phyloP scores from a whole-genome alignment of 23 tunicate genomes.

The Ciona savignyi region DNA sequence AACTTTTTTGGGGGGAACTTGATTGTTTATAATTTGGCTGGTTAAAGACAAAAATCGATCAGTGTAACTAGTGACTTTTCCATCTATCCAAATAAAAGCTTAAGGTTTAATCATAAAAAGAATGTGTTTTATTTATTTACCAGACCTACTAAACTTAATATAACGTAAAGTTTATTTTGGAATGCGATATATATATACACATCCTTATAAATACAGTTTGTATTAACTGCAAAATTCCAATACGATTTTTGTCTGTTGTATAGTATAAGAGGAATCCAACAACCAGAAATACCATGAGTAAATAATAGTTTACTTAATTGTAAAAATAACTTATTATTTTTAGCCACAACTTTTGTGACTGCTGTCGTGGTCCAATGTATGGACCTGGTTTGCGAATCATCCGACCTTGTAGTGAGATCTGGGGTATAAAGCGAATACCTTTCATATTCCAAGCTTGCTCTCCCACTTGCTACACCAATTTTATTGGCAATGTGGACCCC shows the following conservation, averaged over 20 bases:
- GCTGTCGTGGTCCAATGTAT: slow-evolving; percentile 65
- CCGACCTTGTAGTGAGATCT: slow-evolving; percentile 72
- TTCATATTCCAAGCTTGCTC: slow-evolving; percentile 79
- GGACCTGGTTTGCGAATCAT: slow-evolving; percentile 71
- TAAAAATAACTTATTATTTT: slow-evolving; percentile 6
- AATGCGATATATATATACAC: slow-evolving; percentile 4
- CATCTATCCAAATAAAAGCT: too few species aligned
- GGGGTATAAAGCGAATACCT: slow-evolving; percentile 68
- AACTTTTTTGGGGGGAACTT: too few species aligned
- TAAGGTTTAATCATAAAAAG: too few species aligned
- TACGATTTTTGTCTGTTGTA: background rate
- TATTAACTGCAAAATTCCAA: too few species aligned
- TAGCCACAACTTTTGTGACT: slow-evolving; percentile 63
- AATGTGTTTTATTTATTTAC: too few species aligned
- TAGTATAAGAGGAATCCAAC: background rate
- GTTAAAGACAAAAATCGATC: too few species aligned
- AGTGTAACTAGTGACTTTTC: too few species aligned
- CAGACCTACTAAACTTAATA: too few species aligned
- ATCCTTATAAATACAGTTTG: too few species aligned
- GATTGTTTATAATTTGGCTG: too few species aligned
- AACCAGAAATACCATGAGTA: background rate
- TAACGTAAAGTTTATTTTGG: background rate
- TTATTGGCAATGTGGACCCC: slow-evolving; percentile 58
- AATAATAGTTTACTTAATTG: background rate
- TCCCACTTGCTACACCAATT: slow-evolving; percentile 43